These are phyloP conservation scores for Megaceryle maxima DNA, from an alignment of 2,113 vertebrate species.

Conservation along the genomic window DNA sequence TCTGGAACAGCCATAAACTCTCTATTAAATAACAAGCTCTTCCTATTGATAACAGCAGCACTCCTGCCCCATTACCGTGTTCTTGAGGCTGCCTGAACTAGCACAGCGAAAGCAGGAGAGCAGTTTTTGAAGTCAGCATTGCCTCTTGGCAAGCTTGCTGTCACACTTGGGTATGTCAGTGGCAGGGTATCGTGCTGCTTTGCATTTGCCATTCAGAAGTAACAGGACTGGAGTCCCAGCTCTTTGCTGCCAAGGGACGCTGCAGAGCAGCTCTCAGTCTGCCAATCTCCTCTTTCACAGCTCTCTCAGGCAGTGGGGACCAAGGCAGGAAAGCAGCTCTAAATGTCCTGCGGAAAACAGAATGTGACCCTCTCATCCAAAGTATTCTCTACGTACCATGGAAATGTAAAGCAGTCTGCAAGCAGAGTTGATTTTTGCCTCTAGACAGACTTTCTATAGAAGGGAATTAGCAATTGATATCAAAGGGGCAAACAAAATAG, in stretches of 20 bases:
- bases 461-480: neutral
- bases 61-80: neutral
- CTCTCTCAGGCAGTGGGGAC: neutral
- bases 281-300: neutral
- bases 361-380: neutral
- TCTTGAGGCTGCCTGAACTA: neutral
- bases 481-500: neutral
- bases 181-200: neutral
- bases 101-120: neutral
- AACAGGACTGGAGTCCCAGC: neutral
- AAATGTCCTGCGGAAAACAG: neutral
- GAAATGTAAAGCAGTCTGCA: neutral
- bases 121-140: neutral
- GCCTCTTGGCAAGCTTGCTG: neutral
- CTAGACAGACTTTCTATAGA: neutral
- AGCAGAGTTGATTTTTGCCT: neutral
- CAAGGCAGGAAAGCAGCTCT: fast-evolving
- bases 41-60: neutral
- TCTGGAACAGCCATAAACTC: neutral
- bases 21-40: neutral
- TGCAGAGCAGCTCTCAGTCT: neutral
- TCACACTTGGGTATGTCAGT: neutral
- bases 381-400: fast-evolving
- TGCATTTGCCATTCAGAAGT: neutral
- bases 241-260: neutral